Evolutionary conservation across 2,113 vertebrate species (phyloP).

Genomic region (Brienomyrus brachyistius): DNA sequence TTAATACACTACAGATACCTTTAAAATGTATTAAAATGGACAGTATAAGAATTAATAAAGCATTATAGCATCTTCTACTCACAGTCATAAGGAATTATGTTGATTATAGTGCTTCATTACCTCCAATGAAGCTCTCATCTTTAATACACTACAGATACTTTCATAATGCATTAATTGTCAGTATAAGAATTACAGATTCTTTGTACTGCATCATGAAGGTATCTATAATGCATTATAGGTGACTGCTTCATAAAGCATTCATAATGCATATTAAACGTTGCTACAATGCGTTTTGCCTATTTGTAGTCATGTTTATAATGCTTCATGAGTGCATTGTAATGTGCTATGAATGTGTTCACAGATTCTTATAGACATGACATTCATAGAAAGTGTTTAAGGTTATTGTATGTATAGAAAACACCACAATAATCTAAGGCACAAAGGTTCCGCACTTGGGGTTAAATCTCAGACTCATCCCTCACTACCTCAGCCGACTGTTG

Average conservation of each 20-base stretch:
- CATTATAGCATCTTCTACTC: no score
- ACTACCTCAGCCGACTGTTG: slow-evolving; percentile 12
- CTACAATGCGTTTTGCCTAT: background rate
- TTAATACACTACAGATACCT: no score
- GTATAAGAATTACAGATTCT: background rate
- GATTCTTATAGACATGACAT: background rate
- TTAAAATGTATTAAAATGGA: no score
- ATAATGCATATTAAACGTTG: background rate
- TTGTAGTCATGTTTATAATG: background rate
- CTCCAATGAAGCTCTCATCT: background rate
- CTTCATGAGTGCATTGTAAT: background rate
- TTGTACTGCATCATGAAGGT: background rate
- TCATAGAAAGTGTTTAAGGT: background rate
- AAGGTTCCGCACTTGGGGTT: background rate
- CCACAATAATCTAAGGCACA: background rate
- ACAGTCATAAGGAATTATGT: background rate
- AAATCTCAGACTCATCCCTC: slow-evolving; percentile 6
- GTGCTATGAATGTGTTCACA: background rate
- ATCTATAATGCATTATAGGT: background rate
- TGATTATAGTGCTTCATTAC: background rate
- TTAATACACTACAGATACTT: background rate
- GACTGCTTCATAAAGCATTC: background rate
- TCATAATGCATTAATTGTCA: background rate
- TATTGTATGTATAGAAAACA: background rate
- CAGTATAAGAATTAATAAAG: no score